These are phyloP conservation scores for Ceuthmochares aereus DNA, from an alignment of 2,113 vertebrate species.

Conservation along the genomic window DNA sequence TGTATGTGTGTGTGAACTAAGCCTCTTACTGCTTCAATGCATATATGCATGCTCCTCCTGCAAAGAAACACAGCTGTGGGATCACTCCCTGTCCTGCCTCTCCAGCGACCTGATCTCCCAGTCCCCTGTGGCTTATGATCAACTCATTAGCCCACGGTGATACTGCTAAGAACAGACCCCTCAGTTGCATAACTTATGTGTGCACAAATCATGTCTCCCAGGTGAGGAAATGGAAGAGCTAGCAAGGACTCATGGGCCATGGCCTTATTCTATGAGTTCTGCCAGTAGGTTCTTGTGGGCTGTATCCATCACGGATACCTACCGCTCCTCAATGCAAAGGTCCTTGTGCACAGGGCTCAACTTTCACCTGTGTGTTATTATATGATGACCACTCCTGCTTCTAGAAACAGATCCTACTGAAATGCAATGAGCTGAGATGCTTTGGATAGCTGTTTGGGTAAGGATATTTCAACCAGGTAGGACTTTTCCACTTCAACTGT, in stretches of 20 bases:
- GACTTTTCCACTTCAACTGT: not conserved
- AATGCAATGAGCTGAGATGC: not conserved
- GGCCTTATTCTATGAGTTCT: not conserved
- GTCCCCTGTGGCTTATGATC: not conserved
- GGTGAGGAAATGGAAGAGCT: not conserved
- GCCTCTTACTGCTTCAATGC: not conserved
- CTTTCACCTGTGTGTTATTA: not conserved
- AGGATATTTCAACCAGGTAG: not conserved
- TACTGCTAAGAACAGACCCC: not conserved
- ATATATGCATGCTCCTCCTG: not conserved
- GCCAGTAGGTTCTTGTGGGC: not conserved
- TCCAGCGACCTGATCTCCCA: not conserved
- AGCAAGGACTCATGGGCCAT: not conserved
- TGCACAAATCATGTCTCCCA: not conserved
- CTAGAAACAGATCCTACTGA: not conserved
- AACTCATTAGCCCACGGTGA: not conserved
- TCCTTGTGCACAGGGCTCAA: not conserved
- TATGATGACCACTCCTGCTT: not conserved
- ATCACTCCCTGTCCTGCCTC: not conserved
- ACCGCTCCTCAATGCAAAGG: not conserved
- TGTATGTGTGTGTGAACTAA: not conserved
- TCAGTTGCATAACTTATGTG: not conserved
- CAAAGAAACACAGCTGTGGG: not conserved
- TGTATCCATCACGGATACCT: rapidly evolving
- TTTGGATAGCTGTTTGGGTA: not conserved